Evolutionary conservation across 2,797 vertebrate species (phyloP), one percentile per base, ranked within the genome.

Genomic region (Melanotaenia parkinsoni): DNA sequence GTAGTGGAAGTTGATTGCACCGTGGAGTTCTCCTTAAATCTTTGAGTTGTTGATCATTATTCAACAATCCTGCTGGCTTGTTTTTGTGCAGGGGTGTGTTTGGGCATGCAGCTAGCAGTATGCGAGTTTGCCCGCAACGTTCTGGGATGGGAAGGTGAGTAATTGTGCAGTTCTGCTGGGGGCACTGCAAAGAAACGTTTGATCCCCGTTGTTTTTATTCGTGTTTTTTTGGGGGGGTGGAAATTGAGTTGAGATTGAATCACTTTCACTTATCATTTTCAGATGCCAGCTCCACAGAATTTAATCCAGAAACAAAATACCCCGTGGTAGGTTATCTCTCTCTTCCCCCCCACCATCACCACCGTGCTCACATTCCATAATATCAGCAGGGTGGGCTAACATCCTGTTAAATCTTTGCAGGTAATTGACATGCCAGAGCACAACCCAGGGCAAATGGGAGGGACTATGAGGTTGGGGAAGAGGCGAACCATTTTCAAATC

Each of bases 361-460:
- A 35, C 35, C 13, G 0, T 50, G 47, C 53, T 70, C 64, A 5
- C 12, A 63, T 79, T 60, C 47, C 68, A 18, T 33, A 51, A 35
- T 43, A 13, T 70, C 62, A 74, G 58, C 68, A 13, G 37, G 35
- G 58, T 16, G 13, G 54, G 58, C 70, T 54, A 56, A 68, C 57
- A 8, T 64, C n/a, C 11, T 63, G 18, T 89, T 72, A 69, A 51
- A 64, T 90, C 70, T 60, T 5, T 43, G 20, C 88, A 99, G 97
- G 97, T 99, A 80, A 96, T 98, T 89, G 98, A 99, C 85, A 99
- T 99, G 97, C 97, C 97, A 0, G 97, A 98, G 80, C 97, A 99
- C 89, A 99, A 98, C 86, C 96, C 96, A 2, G 97, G 96, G 60
- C 95, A 99, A 73, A 97, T 98, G 97, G 97, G 97, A 0, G 97